Percentiles rank a stretch among this genome's conserved stretches.
Conservation (phyloP, 2,888 invertebrate genomes). For the Cylloceria caligata region DNA sequence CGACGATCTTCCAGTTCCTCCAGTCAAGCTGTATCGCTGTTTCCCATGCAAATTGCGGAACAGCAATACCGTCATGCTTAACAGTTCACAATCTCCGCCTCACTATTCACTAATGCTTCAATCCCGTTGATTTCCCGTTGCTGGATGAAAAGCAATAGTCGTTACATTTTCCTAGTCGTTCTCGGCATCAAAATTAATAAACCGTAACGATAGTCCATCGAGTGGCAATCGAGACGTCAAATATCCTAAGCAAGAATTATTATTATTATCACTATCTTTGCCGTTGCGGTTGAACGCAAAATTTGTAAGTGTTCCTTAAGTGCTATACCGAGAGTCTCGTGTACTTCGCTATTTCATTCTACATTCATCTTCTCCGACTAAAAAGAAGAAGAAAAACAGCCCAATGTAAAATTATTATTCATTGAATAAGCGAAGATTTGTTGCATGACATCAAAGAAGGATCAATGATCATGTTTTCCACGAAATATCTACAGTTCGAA, state of each 20-base stretch:
- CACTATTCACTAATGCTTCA: constrained; percentile 3
- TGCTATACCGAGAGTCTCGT: constrained; percentile 3
- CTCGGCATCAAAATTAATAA: constrained; percentile 56
- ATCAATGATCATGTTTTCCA: constrained; percentile 31
- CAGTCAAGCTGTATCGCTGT: background rate
- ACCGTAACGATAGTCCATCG: constrained; percentile 44
- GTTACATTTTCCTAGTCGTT: constrained; percentile 34
- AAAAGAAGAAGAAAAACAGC: background rate
- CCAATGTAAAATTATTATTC: constrained; percentile 26
- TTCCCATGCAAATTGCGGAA: background rate
- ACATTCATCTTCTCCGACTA: background rate
- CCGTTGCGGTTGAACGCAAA: constrained; percentile 56
- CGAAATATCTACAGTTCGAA: constrained; percentile 39
- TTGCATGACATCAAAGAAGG: constrained; percentile 48
- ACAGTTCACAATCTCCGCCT: constrained; percentile 4
- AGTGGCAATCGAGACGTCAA: constrained; percentile 55
- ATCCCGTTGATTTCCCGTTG: constrained; percentile 41
- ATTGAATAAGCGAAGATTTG: constrained; percentile 18
- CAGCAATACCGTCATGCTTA: background rate
- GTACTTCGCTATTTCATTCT: background rate
- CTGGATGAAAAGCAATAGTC: constrained; percentile 20
- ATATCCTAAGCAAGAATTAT: constrained; percentile 25
- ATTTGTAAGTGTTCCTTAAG: constrained; percentile 32
- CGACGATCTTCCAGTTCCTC: background rate
- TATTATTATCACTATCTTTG: constrained; percentile 9